phyloP scores from a whole-genome alignment of 2,888 invertebrate species.

The Calliphora vomitoria region DNA sequence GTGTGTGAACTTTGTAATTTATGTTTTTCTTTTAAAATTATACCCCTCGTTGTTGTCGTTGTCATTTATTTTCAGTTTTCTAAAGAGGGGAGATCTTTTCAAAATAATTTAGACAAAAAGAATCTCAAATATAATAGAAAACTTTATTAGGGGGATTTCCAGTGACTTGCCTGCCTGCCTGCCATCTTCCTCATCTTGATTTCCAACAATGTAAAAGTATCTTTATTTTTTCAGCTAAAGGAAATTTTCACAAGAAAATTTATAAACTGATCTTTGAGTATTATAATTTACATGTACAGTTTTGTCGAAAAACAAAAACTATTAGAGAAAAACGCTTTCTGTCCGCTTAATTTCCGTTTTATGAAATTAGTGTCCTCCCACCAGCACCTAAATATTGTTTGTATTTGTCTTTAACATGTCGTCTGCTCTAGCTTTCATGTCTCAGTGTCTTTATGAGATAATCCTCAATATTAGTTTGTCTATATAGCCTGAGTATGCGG shows the following conservation, averaged over 20 bases:
- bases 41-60: conserved; percentile 2
- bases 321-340: neutral
- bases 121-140: conserved; percentile 16
- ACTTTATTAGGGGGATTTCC: conserved; percentile 49
- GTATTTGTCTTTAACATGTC: neutral
- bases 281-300: conserved; percentile 61
- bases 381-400: neutral
- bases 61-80: conserved; percentile 17
- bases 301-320: conserved; percentile 7
- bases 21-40: conserved; percentile 38
- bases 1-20: conserved; percentile 67
- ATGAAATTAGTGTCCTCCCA: conserved; percentile 15
- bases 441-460: neutral
- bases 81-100: conserved; percentile 19
- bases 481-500: neutral
- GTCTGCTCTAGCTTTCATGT: neutral
- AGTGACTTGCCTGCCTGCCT: neutral
- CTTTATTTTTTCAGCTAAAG: neutral
- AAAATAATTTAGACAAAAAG: conserved; percentile 14
- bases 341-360: conserved; percentile 32
- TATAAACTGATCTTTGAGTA: conserved; percentile 27
- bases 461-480: neutral
- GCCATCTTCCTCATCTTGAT: conserved; percentile 9
- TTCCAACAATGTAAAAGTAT: conserved; percentile 15
- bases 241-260: conserved; percentile 35